Evolutionary conservation across 2,797 vertebrate genomes (phyloP).

Genomic region (Calcarius lapponicus): DNA sequence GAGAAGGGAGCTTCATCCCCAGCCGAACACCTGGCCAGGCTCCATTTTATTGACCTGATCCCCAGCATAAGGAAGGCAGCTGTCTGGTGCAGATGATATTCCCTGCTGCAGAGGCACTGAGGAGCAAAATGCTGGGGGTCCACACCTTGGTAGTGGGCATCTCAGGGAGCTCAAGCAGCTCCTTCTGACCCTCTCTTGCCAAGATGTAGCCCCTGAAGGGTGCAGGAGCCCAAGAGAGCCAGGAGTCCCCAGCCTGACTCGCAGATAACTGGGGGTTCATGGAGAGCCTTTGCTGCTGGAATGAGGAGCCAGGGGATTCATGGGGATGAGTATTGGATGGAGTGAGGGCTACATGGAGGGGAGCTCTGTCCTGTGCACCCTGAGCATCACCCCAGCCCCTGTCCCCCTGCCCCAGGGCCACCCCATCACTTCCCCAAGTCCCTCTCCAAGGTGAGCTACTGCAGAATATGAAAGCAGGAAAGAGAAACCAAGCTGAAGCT

Average conservation of each 20-base stretch:
- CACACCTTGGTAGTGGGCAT: background rate
- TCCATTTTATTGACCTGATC: background rate
- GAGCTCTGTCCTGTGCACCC: background rate
- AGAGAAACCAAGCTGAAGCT: background rate
- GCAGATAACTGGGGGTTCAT: background rate
- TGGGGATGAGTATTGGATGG: background rate
- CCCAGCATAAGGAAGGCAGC: background rate
- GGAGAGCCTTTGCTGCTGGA: background rate
- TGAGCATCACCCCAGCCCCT: background rate
- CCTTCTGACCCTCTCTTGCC: background rate
- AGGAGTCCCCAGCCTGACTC: background rate
- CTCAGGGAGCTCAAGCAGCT: background rate
- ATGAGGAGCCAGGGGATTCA: rapidly evolving
- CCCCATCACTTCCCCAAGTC: background rate
- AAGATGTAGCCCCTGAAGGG: background rate
- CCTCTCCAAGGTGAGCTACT: background rate
- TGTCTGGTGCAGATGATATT: background rate
- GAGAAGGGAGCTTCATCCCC: background rate
- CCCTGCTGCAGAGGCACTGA: background rate
- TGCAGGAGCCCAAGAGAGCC: background rate
- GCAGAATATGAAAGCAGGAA: background rate
- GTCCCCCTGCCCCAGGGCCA: background rate
- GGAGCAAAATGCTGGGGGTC: background rate
- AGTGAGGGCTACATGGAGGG: background rate
- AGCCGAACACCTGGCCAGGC: background rate